These are phyloP conservation scores for Perithous albicinctus DNA, from an alignment of 2,888 invertebrate genomes.

Conservation along the genomic window DNA sequence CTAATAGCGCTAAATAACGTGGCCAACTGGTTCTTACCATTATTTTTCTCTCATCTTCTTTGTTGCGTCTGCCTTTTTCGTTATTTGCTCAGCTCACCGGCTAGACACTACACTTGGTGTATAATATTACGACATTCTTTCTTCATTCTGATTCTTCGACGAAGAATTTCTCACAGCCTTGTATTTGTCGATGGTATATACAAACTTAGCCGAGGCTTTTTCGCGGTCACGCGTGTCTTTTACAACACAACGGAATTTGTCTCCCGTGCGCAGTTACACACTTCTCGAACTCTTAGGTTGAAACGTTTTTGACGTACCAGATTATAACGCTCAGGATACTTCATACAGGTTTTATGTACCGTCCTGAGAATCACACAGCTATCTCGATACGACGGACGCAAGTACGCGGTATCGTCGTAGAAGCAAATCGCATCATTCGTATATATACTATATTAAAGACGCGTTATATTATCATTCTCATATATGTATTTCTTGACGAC, in stretches of 20 bases:
- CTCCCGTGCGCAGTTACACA: not conserved
- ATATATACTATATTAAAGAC: conserved; percentile 25
- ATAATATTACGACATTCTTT: conserved; percentile 17
- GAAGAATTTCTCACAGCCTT: conserved; percentile 1
- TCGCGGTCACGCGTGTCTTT: conserved; percentile 1
- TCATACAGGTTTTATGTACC: conserved; percentile 27
- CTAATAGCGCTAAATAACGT: conserved; percentile 60
- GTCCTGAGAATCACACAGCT: not conserved
- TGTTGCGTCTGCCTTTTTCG: conserved; percentile 14
- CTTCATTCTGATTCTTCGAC: conserved; percentile 24
- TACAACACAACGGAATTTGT: not conserved
- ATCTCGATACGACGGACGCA: too few relatives aligned
- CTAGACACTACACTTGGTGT: conserved; percentile 10
- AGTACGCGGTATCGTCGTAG: too few relatives aligned
- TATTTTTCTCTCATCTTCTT: conserved; percentile 14
- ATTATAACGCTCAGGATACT: conserved; percentile 5
- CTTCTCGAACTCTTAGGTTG: not conserved
- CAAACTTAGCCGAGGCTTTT: not conserved
- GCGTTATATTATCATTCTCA: conserved; percentile 57
- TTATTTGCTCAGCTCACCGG: conserved; percentile 41
- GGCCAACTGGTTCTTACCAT: conserved; percentile 35
- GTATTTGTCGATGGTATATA: conserved; percentile 27
- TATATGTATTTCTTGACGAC: conserved; percentile 76
- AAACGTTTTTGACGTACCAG: not conserved
- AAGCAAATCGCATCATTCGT: not conserved